Evolutionary conservation across 1,140 invertebrate species (phyloP), one percentile per base, ranked within the genome.

Genomic region (Vollenhovia emeryi): DNA sequence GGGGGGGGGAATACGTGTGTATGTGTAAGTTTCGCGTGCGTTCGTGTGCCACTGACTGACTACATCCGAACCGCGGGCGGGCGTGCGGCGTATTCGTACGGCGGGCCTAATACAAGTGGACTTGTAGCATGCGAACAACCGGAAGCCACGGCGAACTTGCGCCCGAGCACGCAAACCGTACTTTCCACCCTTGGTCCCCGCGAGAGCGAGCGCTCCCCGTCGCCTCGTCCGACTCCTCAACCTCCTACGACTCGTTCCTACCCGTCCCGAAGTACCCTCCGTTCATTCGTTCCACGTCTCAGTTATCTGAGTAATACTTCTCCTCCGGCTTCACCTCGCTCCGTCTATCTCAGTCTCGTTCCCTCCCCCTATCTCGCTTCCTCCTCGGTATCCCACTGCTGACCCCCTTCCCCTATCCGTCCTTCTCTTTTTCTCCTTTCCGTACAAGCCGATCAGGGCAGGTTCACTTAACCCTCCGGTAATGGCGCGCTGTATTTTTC

Each of bases 231-330:
- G 57, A 18, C n/a, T n/a, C n/a, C n/a, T n/a, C n/a, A n/a, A n/a
- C 24, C 45, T 27, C 86, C 59, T 71, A 80, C 64, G 50, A 57
- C 68, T 59, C 43, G 73, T 59, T 78, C 52, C 69, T 36, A 48
- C 50, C 52, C 50, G 60, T 64, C 68, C 48, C 50, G 43, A 71
- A 69, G 66, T 82, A 85, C 84, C 80, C 84, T 91, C 88, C 88
- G 84, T 89, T 91, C 87, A 89, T 92, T 92, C 92, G 85, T 90
- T 89, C 86, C 91, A 91, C 91, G 90, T 92, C 87, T 89, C 90
- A 88, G 91, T 91, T 92, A 92, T 92, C 87, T 78, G 87, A 90
- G 91, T 91, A 91, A 92, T 92, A 83, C 86, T 73, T 90, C 86
- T 86, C n/a, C 84, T 75, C 71, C 57, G 21, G 62, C 50, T 73